These are phyloP conservation scores for Microplitis deprimator DNA, from an alignment of 2,888 invertebrate genomes.

Conservation along the genomic window DNA sequence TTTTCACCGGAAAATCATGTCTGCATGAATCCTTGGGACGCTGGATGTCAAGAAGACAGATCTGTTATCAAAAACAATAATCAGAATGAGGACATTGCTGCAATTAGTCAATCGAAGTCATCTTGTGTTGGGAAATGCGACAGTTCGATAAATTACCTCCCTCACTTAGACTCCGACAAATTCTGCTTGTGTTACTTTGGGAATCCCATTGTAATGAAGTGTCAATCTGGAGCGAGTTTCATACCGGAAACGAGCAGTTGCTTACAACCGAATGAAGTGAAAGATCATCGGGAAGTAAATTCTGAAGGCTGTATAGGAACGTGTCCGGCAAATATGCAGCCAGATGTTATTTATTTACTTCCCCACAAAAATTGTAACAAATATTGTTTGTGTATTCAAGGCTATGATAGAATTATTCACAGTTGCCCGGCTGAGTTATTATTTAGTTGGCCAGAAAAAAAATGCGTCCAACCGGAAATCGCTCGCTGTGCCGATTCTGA, in stretches of 20 bases:
- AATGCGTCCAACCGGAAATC: neutral
- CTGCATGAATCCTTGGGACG: neutral
- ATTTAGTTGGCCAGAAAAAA: neutral
- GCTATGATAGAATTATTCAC: neutral
- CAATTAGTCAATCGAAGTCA: neutral
- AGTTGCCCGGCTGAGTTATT: neutral
- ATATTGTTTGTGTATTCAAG: neutral
- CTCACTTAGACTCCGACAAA: neutral
- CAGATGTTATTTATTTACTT: neutral
- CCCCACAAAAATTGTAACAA: neutral
- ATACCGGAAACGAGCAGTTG: neutral
- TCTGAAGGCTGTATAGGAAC: neutral
- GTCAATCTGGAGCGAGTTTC: neutral
- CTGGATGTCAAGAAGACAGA: neutral
- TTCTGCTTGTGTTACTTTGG: neutral
- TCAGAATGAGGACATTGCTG: no score
- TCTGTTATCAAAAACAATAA: neutral
- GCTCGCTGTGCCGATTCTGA: neutral
- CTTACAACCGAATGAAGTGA: neutral
- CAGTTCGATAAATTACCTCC: neutral
- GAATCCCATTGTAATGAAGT: neutral
- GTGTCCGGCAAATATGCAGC: neutral
- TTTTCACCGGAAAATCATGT: neutral
- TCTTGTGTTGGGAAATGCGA: neutral
- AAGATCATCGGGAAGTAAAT: neutral